These are phyloP conservation scores for Anarhynchus alexandrinus DNA, from an alignment of 2,113 vertebrate species.

Conservation along the genomic window DNA sequence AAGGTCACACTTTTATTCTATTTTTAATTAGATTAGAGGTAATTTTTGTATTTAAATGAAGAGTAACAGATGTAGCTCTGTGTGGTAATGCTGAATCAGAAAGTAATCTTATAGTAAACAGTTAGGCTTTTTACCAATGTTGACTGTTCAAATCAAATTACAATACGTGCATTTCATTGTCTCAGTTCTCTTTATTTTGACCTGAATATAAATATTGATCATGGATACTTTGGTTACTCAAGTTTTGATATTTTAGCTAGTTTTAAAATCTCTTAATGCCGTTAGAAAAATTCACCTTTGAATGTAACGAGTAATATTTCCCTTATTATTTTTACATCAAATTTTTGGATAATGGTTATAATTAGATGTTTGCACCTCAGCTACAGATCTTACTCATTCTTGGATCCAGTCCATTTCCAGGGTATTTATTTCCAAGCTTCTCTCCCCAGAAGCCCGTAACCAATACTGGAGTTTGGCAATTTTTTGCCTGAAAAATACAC, in stretches of 20 bases:
- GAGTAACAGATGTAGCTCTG: slow-evolving; percentile 23
- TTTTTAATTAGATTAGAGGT: slow-evolving; percentile 30
- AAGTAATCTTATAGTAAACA: slow-evolving; percentile 27
- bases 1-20: background rate
- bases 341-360: background rate
- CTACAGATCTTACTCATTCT: background rate
- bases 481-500: background rate
- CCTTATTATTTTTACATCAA: background rate
- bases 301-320: background rate
- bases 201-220: background rate
- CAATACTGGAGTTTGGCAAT: background rate
- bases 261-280: background rate
- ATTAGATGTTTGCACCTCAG: background rate
- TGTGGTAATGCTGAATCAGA: slow-evolving; percentile 11
- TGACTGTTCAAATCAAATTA: slow-evolving; percentile 34
- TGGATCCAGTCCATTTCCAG: background rate
- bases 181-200: background rate
- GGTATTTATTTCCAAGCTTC: background rate
- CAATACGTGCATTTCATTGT: background rate
- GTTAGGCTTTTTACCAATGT: background rate
- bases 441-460: background rate
- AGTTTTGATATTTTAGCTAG: background rate
- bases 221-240: background rate
- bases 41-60: slow-evolving; percentile 25
- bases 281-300: background rate